Evolutionary conservation across 2,888 invertebrate genomes (phyloP).

Genomic region (Heliconius ismenius): DNA sequence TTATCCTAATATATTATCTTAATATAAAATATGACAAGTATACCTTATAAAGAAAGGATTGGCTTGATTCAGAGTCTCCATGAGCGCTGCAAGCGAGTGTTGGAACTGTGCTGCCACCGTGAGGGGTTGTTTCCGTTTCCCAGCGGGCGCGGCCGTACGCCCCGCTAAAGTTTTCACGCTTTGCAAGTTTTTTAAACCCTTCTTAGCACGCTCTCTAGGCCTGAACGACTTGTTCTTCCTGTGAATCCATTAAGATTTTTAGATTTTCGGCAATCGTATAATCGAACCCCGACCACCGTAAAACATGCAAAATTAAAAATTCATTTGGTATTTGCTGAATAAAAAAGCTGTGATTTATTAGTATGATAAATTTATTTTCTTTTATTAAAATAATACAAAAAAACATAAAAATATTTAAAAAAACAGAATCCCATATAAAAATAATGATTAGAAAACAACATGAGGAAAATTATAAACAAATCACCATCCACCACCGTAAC

Average conservation of each 20-base stretch:
- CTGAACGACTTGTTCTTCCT: constrained; percentile 97
- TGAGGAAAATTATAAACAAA: constrained; percentile 67
- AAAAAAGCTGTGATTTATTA: constrained; percentile 35
- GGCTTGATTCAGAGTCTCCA: constrained; percentile 94
- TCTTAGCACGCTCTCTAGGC: constrained; percentile 91
- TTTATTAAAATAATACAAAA: constrained; percentile 11
- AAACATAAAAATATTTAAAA: constrained; percentile 16
- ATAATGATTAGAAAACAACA: constrained; percentile 50
- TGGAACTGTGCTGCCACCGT: constrained; percentile 98
- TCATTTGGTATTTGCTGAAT: constrained; percentile 13
- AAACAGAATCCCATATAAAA: constrained; percentile 38
- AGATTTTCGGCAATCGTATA: constrained; percentile 43
- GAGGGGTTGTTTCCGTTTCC: constrained; percentile 91
- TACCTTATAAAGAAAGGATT: constrained; percentile 82
- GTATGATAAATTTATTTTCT: constrained; percentile 7
- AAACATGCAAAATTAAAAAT: constrained; percentile 23
- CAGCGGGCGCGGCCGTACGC: constrained; percentile 83
- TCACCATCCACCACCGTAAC: constrained; percentile 69
- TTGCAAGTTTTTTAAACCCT: constrained; percentile 94
- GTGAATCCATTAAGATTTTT: constrained; percentile 47
- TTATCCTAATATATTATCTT: no score
- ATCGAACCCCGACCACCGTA: constrained; percentile 29
- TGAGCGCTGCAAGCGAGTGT: constrained; percentile 93
- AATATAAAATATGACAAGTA: neutral
- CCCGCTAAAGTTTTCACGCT: constrained; percentile 95